phyloP scores from a whole-genome alignment of 2,797 vertebrate species.

The Cottoperca gobio region DNA sequence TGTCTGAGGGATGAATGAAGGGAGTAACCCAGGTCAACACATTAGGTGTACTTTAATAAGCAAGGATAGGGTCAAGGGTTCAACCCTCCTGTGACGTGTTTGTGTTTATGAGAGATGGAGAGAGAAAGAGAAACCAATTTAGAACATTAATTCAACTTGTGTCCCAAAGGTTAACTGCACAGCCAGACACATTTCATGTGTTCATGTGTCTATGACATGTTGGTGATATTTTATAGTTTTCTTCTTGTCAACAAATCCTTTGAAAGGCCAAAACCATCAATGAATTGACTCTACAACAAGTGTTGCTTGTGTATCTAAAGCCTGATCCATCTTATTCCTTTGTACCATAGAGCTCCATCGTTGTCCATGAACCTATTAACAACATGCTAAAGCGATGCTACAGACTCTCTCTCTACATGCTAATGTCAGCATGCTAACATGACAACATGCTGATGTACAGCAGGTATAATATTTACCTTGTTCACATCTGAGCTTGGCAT shows the following conservation, averaged over 20 bases:
- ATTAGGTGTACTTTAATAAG: conserved; percentile 79
- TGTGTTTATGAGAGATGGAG: conserved; percentile 18
- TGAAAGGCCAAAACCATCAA: conserved; percentile 8
- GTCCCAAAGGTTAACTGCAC: background rate
- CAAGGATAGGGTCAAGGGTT: conserved; percentile 61
- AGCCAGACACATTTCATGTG: background rate
- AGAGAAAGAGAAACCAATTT: conserved; percentile 9
- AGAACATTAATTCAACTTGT: conserved; percentile 24
- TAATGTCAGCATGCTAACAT: too few relatives aligned
- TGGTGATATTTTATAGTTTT: background rate
- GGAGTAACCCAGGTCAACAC: conserved; percentile 70
- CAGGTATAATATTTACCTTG: too few relatives aligned
- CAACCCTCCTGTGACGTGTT: conserved; percentile 56
- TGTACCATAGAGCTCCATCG: background rate
- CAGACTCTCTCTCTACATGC: too few relatives aligned
- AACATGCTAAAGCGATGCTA: too few relatives aligned
- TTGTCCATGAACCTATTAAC: background rate
- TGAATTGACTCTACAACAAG: background rate
- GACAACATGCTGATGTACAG: too few relatives aligned
- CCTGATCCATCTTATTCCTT: background rate
- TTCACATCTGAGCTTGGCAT: too few relatives aligned
- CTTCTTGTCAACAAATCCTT: background rate
- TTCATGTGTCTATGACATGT: background rate
- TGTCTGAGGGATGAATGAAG: conserved; percentile 52
- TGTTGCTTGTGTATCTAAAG: background rate